These are phyloP conservation scores for Ceratina calcarata DNA, from an alignment of 1,140 invertebrate genomes.

Conservation along the genomic window DNA sequence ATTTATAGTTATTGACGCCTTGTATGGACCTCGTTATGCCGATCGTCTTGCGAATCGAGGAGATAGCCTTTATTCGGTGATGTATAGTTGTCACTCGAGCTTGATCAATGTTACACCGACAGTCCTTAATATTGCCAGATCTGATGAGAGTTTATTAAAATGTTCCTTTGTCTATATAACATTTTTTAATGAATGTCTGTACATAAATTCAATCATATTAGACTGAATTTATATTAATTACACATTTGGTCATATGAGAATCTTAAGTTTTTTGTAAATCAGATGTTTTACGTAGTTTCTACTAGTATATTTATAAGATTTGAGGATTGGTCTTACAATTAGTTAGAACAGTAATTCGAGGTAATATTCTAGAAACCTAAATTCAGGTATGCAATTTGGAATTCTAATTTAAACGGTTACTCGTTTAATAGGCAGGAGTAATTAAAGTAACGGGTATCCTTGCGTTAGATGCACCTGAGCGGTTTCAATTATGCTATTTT, in stretches of 20 bases:
- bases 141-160: too few species aligned
- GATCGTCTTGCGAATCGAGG: neutral
- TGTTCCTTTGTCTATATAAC: too few species aligned
- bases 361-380: neutral
- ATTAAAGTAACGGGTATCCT: neutral
- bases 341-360: neutral
- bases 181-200: too few species aligned
- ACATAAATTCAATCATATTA: too few species aligned
- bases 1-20: constrained; percentile 58
- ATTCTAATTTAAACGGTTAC: neutral
- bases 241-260: too few species aligned
- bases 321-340: neutral
- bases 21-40: constrained; percentile 37
- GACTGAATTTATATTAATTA: too few species aligned
- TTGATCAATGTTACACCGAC: neutral
- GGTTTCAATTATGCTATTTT: neutral
- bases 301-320: too few species aligned
- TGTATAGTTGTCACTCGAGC: neutral
- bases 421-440: neutral
- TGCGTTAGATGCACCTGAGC: neutral
- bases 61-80: neutral
- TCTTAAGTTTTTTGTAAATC: too few species aligned
- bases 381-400: neutral
- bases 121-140: too few species aligned
- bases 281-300: too few species aligned